phyloP scores from a whole-genome alignment of 1,140 invertebrate genomes.

The Hypsibius dujardini region DNA sequence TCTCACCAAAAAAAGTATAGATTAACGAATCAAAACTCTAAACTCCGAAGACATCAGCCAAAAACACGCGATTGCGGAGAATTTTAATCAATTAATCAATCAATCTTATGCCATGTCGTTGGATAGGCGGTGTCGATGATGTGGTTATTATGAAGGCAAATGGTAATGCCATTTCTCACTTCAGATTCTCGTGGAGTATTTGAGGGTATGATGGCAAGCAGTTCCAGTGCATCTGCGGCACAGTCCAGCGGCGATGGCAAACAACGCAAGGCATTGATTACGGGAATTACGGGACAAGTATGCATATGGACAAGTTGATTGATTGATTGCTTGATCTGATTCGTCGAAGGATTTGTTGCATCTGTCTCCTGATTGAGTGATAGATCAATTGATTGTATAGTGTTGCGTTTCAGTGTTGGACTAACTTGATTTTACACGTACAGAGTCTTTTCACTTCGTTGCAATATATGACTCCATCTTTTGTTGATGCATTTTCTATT shows the following conservation, averaged over 20 bases:
- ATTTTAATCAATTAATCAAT: neutral
- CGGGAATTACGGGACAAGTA: slow-evolving; percentile 82
- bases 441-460: too few relatives aligned
- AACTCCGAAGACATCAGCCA: too few relatives aligned
- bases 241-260: slow-evolving; percentile 18
- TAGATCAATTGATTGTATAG: too few relatives aligned
- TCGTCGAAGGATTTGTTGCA: too few relatives aligned
- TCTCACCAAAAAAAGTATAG: too few relatives aligned
- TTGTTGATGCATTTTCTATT: too few relatives aligned
- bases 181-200: neutral
- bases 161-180: neutral
- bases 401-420: too few relatives aligned
- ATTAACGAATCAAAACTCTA: too few relatives aligned
- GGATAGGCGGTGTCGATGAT: neutral
- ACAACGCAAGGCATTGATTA: slow-evolving; percentile 55
- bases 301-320: slow-evolving; percentile 18
- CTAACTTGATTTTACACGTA: too few relatives aligned
- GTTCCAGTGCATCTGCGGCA: neutral
- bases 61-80: neutral
- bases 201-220: neutral
- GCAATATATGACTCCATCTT: too few relatives aligned
- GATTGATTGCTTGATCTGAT: neutral
- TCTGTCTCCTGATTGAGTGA: too few relatives aligned
- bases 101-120: neutral
- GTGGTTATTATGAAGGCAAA: neutral